phyloP scores from a whole-genome alignment of 2,888 invertebrate genomes.

The Athripsodes cinereus region DNA sequence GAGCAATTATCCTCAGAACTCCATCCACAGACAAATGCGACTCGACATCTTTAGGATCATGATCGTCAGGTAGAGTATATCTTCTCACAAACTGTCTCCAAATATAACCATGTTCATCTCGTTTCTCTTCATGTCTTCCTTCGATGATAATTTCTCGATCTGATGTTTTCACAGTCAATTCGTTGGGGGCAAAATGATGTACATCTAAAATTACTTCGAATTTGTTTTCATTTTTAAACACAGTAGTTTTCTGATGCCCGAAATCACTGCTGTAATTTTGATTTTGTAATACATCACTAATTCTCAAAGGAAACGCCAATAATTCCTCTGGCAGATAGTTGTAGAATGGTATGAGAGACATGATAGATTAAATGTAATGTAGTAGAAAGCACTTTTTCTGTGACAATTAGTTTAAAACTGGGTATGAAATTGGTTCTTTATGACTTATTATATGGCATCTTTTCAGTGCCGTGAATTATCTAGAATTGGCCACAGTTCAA shows the following conservation, averaged over 20 bases:
- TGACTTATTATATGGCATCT: background rate
- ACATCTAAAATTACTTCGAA: conserved; percentile 70
- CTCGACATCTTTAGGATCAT: conserved; percentile 61
- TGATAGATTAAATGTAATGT: no score
- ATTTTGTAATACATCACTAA: background rate
- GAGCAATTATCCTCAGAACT: conserved; percentile 62
- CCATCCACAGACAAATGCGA: conserved; percentile 75
- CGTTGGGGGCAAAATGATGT: conserved; percentile 69
- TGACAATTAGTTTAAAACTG: background rate
- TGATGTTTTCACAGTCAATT: conserved; percentile 68
- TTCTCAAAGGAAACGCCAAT: background rate
- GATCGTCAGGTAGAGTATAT: conserved; percentile 67
- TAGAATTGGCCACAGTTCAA: background rate
- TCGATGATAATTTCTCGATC: conserved; percentile 66
- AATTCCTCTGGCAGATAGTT: background rate
- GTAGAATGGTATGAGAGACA: background rate
- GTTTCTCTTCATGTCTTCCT: conserved; percentile 72
- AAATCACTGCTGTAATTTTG: no score
- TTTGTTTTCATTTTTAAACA: conserved; percentile 40
- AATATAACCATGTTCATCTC: conserved; percentile 67
- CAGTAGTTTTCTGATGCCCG: background rate
- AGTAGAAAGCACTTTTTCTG: background rate
- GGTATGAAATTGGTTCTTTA: background rate
- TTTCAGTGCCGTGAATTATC: background rate
- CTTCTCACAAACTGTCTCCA: conserved; percentile 69